phyloP scores from a whole-genome alignment of 2,797 vertebrate species.

The Atherinosoma microstoma region DNA sequence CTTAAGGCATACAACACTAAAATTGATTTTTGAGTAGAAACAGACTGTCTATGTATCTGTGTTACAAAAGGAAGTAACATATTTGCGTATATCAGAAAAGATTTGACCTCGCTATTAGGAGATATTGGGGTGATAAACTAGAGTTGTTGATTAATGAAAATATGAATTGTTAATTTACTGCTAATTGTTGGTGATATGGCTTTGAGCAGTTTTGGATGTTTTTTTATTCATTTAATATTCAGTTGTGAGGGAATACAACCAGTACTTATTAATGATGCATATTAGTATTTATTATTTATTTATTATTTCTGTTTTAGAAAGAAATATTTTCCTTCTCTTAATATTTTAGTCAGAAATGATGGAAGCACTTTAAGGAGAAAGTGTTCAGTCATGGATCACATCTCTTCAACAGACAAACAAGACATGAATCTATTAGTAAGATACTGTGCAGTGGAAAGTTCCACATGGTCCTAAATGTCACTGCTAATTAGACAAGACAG shows the following conservation, averaged over 20 bases:
- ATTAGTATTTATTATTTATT: background rate
- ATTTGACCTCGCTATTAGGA: background rate
- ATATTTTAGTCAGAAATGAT: background rate
- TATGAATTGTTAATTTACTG: too few relatives aligned
- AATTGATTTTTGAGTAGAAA: conserved; percentile 17
- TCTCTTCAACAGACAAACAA: too few relatives aligned
- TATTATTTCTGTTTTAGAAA: background rate
- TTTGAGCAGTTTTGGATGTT: background rate
- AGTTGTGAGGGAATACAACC: background rate
- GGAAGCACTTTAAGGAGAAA: conserved; percentile 4
- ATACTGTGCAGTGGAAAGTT: background rate
- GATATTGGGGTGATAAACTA: too few relatives aligned
- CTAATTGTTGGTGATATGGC: too few relatives aligned
- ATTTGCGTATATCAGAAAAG: background rate
- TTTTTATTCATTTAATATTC: background rate
- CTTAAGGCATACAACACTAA: background rate
- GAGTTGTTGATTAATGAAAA: too few relatives aligned
- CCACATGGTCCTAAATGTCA: conserved; percentile 23
- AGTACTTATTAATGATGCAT: background rate
- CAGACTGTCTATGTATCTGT: background rate
- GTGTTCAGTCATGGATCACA: background rate
- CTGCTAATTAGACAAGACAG: conserved; percentile 53
- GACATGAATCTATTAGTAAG: too few relatives aligned
- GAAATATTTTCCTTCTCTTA: background rate
- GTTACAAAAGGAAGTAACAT: background rate